Evolutionary conservation across 2,797 vertebrate genomes (phyloP), one percentile per base, ranked within the genome.

Genomic region (Rousettus madagascariensis): DNA sequence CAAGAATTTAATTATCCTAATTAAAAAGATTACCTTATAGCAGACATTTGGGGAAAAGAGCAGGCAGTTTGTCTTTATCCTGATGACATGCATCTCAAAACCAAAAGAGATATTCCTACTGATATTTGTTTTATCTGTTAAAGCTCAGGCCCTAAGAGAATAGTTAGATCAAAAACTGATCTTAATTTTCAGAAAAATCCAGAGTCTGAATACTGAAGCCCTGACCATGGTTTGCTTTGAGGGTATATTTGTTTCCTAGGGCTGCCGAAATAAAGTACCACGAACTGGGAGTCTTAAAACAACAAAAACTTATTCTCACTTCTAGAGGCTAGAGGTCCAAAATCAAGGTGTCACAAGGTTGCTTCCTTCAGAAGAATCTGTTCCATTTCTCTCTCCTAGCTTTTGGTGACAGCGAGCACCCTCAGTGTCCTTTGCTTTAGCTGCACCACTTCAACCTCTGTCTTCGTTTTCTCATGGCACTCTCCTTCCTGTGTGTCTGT

Each of bases 1-100:
- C 71, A 91, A 92, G 88, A 97, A 91, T 95, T 97, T 96, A 96
- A 96, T 97, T 97, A 97, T 91, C 86, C 68, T 91, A 96, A 96
- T 97, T 97, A 95, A 97, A 96, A 95, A 78, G 90, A 96, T 90
- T 96, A 95, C 93, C 92, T 97, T 95, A 68, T 41, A 94, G 92
- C 96, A 97, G 93, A 95, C 88, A 86, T 90, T 95, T 96, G 85
- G 84, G 84, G 38, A 66, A 84, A 90, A 85, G 61, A 79, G 78
- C 43, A 90, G 74, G 87, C 66, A 93, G 96, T 89, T 88, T 92
- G 82, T 89, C 90, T 95, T 97, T 95, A 86, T 93, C 53, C 57
- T 79, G 91, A 96, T 80, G 95, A 90, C 66, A 84, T 12, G n/a
- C 55, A 49, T 86, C 69, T 96, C 41, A 15, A 94, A 95, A 95